Evolutionary conservation across 2,888 invertebrate species (phyloP).

Genomic region (Orchesella flavescens): DNA sequence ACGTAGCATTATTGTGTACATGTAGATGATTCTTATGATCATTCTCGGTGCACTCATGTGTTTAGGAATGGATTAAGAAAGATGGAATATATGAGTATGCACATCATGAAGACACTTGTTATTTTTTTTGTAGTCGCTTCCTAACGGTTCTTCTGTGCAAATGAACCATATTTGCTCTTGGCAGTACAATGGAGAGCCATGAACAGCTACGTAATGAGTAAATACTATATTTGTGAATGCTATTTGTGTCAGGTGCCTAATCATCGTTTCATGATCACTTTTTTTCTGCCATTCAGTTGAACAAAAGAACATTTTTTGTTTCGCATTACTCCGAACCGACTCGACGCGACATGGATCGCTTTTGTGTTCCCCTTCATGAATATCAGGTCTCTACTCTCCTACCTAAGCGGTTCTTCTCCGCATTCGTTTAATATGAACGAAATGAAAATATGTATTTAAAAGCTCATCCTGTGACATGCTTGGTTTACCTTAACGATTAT

Average conservation of each 20-base stretch:
- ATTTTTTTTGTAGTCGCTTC: slow-evolving; percentile 45
- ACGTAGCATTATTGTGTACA: no score
- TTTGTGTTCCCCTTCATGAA: no score
- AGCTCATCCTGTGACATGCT: no score
- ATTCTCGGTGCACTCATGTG: background rate
- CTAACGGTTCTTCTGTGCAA: slow-evolving; percentile 60
- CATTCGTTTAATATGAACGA: no score
- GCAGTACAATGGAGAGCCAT: slow-evolving; percentile 32
- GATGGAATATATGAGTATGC: background rate
- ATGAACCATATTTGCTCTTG: slow-evolving; percentile 56
- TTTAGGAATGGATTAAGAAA: background rate
- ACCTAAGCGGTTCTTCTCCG: no score
- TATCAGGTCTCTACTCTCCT: no score
- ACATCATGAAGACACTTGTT: background rate
- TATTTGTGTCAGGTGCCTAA: slow-evolving; percentile 8
- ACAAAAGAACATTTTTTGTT: no score
- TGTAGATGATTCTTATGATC: background rate
- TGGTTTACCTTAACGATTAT: no score
- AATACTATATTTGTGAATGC: slow-evolving; percentile 7
- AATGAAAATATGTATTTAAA: no score
- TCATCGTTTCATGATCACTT: background rate
- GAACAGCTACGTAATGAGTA: background rate
- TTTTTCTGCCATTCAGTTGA: background rate
- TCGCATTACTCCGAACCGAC: no score
- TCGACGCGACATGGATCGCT: no score